phyloP scores from a whole-genome alignment of 2,888 invertebrate genomes.

The Carabus problematicus region DNA sequence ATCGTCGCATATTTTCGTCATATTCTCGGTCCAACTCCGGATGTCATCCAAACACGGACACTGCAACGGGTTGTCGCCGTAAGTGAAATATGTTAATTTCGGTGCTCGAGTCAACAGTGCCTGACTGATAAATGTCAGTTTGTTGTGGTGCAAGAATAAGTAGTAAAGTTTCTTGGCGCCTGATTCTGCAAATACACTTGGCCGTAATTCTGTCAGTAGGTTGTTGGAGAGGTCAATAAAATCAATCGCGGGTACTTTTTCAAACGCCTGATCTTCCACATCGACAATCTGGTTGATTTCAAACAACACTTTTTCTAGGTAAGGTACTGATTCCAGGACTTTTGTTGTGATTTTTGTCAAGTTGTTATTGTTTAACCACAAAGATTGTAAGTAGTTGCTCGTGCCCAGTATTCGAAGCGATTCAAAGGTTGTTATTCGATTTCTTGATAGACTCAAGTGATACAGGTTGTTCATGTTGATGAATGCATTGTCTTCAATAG shows the following conservation, averaged over 20 bases:
- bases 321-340: not conserved
- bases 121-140: slow-evolving; percentile 10
- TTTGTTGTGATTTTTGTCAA: not conserved
- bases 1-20: not conserved
- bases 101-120: slow-evolving; percentile 4
- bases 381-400: not conserved
- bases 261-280: slow-evolving; percentile 2
- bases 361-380: slow-evolving; percentile 2
- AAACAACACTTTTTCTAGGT: not conserved
- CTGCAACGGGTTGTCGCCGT: slow-evolving; percentile 11
- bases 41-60: slow-evolving; percentile 14
- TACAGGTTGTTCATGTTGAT: slow-evolving; percentile 2
- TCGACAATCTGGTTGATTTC: slow-evolving; percentile 1
- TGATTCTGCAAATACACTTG: not conserved
- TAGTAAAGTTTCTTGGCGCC: not conserved
- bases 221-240: slow-evolving; percentile 16
- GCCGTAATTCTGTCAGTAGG: not conserved
- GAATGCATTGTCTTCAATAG: slow-evolving; percentile 14
- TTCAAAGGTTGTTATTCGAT: slow-evolving; percentile 11
- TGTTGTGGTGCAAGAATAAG: slow-evolving; percentile 9
- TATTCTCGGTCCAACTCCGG: not conserved
- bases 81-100: slow-evolving; percentile 7
- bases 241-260: not conserved
- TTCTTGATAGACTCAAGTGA: slow-evolving; percentile 1
- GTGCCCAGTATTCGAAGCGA: slow-evolving; percentile 1